phyloP scores from a whole-genome alignment of 2,797 vertebrate species.

The Florisuga fusca region DNA sequence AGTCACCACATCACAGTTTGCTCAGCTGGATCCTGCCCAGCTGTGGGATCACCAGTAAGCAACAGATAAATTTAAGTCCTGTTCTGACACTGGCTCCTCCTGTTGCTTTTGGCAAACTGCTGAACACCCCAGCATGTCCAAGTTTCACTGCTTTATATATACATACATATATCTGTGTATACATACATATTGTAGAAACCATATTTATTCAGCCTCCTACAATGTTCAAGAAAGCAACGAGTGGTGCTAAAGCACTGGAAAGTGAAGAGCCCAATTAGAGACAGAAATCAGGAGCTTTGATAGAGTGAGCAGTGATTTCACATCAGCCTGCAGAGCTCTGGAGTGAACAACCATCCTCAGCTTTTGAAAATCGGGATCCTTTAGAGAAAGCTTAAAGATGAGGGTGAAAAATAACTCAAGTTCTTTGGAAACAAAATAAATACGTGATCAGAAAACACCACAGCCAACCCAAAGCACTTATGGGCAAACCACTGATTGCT shows the following conservation, averaged over 20 bases:
- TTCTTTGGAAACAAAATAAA: neutral
- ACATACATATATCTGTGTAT: conserved; percentile 48
- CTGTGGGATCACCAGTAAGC: conserved; percentile 49
- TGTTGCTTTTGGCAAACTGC: conserved; percentile 46
- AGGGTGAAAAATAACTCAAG: neutral
- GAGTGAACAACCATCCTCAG: neutral
- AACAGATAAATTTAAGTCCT: conserved; percentile 55
- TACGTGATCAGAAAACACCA: conserved; percentile 43
- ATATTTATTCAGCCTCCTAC: conserved; percentile 71
- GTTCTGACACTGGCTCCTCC: conserved; percentile 54
- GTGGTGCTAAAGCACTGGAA: conserved; percentile 47
- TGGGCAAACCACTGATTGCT: conserved; percentile 69
- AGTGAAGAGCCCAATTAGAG: conserved; percentile 23
- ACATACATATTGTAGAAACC: conserved; percentile 56
- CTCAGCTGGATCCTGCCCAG: conserved; percentile 44
- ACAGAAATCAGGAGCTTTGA: conserved; percentile 7
- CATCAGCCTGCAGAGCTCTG: neutral
- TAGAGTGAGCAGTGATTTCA: neutral
- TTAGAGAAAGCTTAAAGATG: neutral
- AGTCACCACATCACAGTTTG: conserved; percentile 42
- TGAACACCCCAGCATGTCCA: conserved; percentile 47
- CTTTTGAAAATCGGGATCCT: conserved; percentile 45
- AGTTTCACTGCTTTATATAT: conserved; percentile 53
- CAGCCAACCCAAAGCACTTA: conserved; percentile 52
- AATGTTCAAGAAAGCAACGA: conserved; percentile 50